These are phyloP conservation scores for Otolemur crassicaudatus DNA, from an alignment of 2,797 vertebrate genomes.

Conservation along the genomic window DNA sequence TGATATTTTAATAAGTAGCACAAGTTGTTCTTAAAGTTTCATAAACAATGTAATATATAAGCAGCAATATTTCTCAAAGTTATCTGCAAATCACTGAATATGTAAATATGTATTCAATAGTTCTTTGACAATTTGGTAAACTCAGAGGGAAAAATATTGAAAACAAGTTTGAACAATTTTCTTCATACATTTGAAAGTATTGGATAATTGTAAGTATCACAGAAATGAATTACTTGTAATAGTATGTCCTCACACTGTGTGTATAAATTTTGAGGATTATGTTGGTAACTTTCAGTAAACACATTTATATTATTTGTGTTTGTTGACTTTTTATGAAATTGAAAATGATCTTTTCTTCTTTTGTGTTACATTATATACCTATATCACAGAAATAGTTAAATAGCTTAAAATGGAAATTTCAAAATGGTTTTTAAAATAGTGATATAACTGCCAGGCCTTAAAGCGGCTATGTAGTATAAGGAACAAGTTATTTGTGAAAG, in stretches of 20 bases:
- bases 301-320: not conserved
- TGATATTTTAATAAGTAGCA: not conserved
- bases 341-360: not conserved
- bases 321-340: not conserved
- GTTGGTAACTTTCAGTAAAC: not conserved
- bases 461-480: not conserved
- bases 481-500: not conserved
- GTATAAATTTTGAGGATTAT: not conserved
- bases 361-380: not conserved
- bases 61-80: not conserved
- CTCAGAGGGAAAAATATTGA: not conserved
- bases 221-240: not conserved
- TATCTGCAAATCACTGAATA: not conserved
- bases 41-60: not conserved
- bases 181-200: not conserved
- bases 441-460: not conserved
- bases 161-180: not conserved
- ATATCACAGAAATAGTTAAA: not conserved
- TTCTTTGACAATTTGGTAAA: not conserved
- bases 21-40: not conserved
- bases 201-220: not conserved
- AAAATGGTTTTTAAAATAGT: not conserved
- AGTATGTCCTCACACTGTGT: not conserved
- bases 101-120: not conserved
- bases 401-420: not conserved